Conservation (phyloP, 2,888 invertebrate genomes). For the Lycophotia porphyrea region DNA sequence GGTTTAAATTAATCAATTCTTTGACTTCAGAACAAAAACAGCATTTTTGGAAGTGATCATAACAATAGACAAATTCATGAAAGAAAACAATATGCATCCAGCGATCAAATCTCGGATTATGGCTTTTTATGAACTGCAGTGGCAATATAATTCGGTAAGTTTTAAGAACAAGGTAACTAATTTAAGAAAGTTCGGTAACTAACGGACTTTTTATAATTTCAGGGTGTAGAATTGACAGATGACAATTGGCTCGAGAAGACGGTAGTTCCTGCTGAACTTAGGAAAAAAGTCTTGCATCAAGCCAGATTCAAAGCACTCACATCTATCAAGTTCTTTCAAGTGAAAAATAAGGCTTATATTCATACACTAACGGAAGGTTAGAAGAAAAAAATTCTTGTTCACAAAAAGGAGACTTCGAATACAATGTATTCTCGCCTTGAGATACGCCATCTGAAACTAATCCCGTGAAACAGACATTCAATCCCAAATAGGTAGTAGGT, state of each 20-base stretch:
- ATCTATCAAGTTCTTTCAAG: conserved; percentile 86
- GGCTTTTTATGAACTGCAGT: conserved; percentile 88
- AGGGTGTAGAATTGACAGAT: conserved; percentile 87
- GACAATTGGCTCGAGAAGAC: conserved; percentile 86
- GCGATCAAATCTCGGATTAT: conserved; percentile 86
- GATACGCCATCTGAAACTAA: conserved; percentile 8
- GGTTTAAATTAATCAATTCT: conserved; percentile 1
- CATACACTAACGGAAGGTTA: conserved; percentile 86
- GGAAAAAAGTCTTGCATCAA: conserved; percentile 87
- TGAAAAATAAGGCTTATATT: conserved; percentile 87
- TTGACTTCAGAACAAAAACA: conserved; percentile 81
- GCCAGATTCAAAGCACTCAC: conserved; percentile 87
- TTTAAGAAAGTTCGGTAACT: background rate
- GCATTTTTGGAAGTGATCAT: conserved; percentile 87
- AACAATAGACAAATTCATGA: conserved; percentile 87
- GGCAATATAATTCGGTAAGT: conserved; percentile 88
- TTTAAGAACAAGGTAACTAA: background rate
- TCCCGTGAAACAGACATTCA: conserved; percentile 8
- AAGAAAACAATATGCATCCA: conserved; percentile 86
- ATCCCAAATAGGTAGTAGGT: conserved; percentile 18
- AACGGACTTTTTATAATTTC: conserved; percentile 34
- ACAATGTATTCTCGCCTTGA: background rate
- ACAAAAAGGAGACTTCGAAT: background rate
- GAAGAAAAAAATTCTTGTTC: conserved; percentile 62
- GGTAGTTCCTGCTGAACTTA: conserved; percentile 82